Percentiles rank a stretch among this genome's conserved stretches.
Conservation (phyloP, 1,140 invertebrate species). For the Lordiphosa stackelbergi region DNA sequence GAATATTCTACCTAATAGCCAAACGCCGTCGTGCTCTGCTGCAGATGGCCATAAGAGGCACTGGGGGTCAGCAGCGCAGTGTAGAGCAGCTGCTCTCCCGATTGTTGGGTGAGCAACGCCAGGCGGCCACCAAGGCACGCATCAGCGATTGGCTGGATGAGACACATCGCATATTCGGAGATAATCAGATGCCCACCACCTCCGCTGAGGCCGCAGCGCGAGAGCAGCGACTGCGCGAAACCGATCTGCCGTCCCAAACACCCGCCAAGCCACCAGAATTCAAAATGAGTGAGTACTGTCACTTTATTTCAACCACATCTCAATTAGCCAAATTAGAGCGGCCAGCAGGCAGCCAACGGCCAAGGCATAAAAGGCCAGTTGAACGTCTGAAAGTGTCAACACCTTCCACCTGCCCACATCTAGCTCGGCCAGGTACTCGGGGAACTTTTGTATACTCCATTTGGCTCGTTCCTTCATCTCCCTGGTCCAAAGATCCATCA, state of each 20-base stretch:
- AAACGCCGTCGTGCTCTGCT: slow-evolving; percentile 68
- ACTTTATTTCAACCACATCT: slow-evolving; percentile 20
- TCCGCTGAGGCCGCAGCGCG: slow-evolving; percentile 58
- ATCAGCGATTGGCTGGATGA: slow-evolving; percentile 59
- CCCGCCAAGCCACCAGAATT: slow-evolving; percentile 28
- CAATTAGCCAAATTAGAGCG: slow-evolving; percentile 21
- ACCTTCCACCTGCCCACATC: slow-evolving; percentile 55
- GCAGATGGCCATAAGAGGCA: slow-evolving; percentile 67
- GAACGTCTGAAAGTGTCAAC: slow-evolving; percentile 59
- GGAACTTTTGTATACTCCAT: slow-evolving; percentile 49
- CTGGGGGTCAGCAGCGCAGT: slow-evolving; percentile 41
- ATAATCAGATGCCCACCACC: slow-evolving; percentile 59
- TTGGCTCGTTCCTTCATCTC: slow-evolving; percentile 58
- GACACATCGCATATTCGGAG: slow-evolving; percentile 49
- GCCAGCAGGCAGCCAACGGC: slow-evolving; percentile 44
- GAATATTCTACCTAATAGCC: slow-evolving; percentile 74
- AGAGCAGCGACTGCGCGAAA: slow-evolving; percentile 20
- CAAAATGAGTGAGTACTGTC: slow-evolving; percentile 26
- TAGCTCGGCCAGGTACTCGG: slow-evolving; percentile 45
- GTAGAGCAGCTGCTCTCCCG: slow-evolving; percentile 46
- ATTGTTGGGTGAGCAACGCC: slow-evolving; percentile 46
- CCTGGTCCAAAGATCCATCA: slow-evolving; percentile 60
- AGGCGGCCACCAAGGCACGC: slow-evolving; percentile 45
- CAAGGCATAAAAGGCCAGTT: slow-evolving; percentile 64
- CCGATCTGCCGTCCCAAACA: slow-evolving; percentile 2